Conservation (phyloP, 2,888 invertebrate species). For the Orthonychiurus folsomi region DNA sequence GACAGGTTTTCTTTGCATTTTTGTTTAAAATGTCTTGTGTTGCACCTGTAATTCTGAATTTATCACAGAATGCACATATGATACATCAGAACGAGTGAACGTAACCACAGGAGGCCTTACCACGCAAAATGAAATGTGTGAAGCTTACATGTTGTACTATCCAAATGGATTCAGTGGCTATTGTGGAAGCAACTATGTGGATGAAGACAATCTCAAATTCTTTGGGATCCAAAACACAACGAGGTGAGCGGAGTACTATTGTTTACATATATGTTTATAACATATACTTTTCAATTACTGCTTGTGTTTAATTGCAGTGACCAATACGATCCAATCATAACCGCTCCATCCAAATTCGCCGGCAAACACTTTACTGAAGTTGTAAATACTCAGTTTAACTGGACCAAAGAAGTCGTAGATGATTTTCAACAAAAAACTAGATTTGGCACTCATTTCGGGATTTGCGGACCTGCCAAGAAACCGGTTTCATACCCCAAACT, state of each 20-base stretch:
- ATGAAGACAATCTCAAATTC: neutral
- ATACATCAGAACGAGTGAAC: neutral
- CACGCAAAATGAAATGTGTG: neutral
- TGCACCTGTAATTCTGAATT: too few relatives aligned
- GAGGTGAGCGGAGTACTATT: too few relatives aligned
- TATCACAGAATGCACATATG: slow-evolving; percentile 4
- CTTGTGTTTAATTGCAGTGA: too few relatives aligned
- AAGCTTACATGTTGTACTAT: slow-evolving; percentile 1
- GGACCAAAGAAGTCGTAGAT: neutral
- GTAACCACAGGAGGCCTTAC: neutral
- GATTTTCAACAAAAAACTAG: neutral
- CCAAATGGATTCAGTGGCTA: neutral
- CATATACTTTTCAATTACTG: too few relatives aligned
- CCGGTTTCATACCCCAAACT: too few relatives aligned
- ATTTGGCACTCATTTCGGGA: neutral
- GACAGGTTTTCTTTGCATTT: too few relatives aligned
- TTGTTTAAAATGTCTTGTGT: too few relatives aligned
- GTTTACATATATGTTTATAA: too few relatives aligned
- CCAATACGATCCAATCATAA: neutral
- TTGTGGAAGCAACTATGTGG: neutral
- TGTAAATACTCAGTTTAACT: slow-evolving; percentile 1
- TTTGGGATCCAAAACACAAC: neutral
- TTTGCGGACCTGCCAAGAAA: neutral
- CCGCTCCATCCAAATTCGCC: neutral
- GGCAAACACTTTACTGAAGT: neutral